These are phyloP conservation scores for Drosophila seguyi DNA, from an alignment of 1,140 invertebrate genomes.

Conservation along the genomic window DNA sequence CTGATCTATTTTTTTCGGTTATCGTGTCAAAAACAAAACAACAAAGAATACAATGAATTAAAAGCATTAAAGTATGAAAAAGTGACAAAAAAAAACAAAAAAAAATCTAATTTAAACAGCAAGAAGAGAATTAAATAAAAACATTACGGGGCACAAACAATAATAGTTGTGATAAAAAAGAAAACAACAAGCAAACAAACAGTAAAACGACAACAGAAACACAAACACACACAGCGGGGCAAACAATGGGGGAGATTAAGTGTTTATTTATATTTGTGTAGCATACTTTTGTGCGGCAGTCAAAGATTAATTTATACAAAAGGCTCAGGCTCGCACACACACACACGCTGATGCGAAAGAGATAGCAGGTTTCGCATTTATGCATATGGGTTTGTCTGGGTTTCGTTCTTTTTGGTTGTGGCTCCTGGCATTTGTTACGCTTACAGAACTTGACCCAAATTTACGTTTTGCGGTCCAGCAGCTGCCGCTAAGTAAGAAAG, in stretches of 20 bases:
- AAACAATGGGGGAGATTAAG: slow-evolving; percentile 41
- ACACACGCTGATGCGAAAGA: slow-evolving; percentile 11
- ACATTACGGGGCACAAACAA: slow-evolving; percentile 38
- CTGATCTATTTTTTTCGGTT: slow-evolving; percentile 48
- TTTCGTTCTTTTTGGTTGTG: not conserved
- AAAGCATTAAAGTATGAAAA: slow-evolving; percentile 26
- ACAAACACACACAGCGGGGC: not conserved
- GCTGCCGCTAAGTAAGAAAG: slow-evolving; percentile 37
- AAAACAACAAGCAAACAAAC: slow-evolving; percentile 28
- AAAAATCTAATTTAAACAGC: slow-evolving; percentile 1
- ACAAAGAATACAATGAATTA: slow-evolving; percentile 9
- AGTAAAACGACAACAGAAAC: slow-evolving; percentile 15
- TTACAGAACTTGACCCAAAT: slow-evolving; percentile 80
- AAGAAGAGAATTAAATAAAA: slow-evolving; percentile 39
- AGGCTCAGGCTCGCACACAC: slow-evolving; percentile 11
- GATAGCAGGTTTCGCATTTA: slow-evolving; percentile 22
- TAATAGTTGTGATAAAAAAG: slow-evolving; percentile 39
- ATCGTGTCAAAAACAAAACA: slow-evolving; percentile 7
- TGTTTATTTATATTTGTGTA: slow-evolving; percentile 59
- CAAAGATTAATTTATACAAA: slow-evolving; percentile 52
- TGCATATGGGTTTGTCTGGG: slow-evolving; percentile 30
- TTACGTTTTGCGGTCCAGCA: slow-evolving; percentile 75
- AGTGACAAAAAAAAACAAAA: slow-evolving; percentile 2
- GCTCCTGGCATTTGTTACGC: slow-evolving; percentile 46
- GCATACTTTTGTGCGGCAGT: slow-evolving; percentile 60